These are phyloP conservation scores for Atherinomorus stipes DNA, from an alignment of 2,113 vertebrate genomes.

Conservation along the genomic window DNA sequence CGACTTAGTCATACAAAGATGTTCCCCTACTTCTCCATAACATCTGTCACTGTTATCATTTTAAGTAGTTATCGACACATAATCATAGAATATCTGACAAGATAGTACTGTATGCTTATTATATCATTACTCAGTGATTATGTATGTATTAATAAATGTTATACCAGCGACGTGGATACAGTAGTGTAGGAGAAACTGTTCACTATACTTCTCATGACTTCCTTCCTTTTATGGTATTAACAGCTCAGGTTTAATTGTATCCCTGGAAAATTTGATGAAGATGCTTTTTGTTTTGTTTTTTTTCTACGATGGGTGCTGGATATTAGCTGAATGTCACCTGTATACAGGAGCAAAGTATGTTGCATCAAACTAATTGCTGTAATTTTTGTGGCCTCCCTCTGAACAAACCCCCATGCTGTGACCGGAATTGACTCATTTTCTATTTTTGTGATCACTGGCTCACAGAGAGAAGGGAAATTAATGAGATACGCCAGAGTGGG, in stretches of 20 bases:
- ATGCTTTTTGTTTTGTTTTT: background rate
- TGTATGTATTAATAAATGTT: background rate
- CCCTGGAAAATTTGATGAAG: slow-evolving; percentile 1
- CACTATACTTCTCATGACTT: slow-evolving; percentile 51
- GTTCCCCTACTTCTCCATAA: slow-evolving; percentile 13
- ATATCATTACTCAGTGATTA: no score
- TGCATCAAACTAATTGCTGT: slow-evolving; percentile 32
- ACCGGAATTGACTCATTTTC: slow-evolving; percentile 27
- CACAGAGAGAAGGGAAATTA: slow-evolving; percentile 10
- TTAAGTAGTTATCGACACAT: background rate
- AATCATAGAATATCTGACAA: background rate
- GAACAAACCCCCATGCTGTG: background rate
- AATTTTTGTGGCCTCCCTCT: slow-evolving; percentile 31
- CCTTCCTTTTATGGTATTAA: slow-evolving; percentile 36
- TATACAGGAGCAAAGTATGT: background rate
- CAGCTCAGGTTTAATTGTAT: background rate
- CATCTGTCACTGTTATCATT: slow-evolving; percentile 20
- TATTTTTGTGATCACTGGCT: slow-evolving; percentile 27
- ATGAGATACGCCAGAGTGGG: slow-evolving; percentile 27
- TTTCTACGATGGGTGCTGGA: background rate
- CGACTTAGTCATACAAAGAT: slow-evolving; percentile 8
- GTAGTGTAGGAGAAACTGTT: slow-evolving; percentile 35
- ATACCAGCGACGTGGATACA: background rate
- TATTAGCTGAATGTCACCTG: slow-evolving; percentile 29
- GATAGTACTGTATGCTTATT: no score